These are phyloP conservation scores for Tiliacea aurago DNA, from an alignment of 2,888 invertebrate species.

Conservation along the genomic window DNA sequence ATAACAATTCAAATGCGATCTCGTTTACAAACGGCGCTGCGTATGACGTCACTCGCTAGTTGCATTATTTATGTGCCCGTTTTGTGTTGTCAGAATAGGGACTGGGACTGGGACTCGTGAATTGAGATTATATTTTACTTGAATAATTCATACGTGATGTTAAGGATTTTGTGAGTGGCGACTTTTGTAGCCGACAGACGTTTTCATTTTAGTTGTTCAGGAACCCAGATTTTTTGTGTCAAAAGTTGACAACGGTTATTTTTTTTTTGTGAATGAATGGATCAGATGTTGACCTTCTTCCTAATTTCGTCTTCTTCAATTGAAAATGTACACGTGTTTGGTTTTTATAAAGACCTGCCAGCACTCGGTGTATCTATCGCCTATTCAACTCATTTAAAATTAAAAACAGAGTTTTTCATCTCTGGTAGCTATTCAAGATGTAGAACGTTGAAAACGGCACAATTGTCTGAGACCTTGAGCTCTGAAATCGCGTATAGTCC, in stretches of 20 bases:
- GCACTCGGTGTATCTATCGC: background rate
- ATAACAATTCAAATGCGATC: constrained; percentile 81
- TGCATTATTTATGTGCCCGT: constrained; percentile 86
- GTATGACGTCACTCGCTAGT: constrained; percentile 83
- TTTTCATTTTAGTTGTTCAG: constrained; percentile 18
- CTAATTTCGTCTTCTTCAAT: constrained; percentile 22
- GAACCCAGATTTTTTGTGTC: constrained; percentile 20
- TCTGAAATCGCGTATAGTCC: constrained; percentile 72
- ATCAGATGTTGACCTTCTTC: background rate
- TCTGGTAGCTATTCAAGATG: constrained; percentile 61
- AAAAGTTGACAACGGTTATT: constrained; percentile 40
- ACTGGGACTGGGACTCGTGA: constrained; percentile 62
- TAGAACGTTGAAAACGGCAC: constrained; percentile 71
- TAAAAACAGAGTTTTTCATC: constrained; percentile 29
- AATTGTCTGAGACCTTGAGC: constrained; percentile 74
- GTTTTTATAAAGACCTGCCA: background rate
- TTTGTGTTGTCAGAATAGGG: constrained; percentile 71
- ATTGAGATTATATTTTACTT: constrained; percentile 67
- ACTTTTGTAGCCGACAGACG: constrained; percentile 34
- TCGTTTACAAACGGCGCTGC: constrained; percentile 82
- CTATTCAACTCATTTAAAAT: constrained; percentile 40
- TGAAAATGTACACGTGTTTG: constrained; percentile 21
- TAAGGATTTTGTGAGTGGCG: constrained; percentile 51
- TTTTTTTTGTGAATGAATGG: constrained; percentile 16
- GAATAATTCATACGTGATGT: constrained; percentile 66